These are phyloP conservation scores for Ctenosaura bakeri DNA, from an alignment of 2,797 vertebrate genomes.

Conservation along the genomic window DNA sequence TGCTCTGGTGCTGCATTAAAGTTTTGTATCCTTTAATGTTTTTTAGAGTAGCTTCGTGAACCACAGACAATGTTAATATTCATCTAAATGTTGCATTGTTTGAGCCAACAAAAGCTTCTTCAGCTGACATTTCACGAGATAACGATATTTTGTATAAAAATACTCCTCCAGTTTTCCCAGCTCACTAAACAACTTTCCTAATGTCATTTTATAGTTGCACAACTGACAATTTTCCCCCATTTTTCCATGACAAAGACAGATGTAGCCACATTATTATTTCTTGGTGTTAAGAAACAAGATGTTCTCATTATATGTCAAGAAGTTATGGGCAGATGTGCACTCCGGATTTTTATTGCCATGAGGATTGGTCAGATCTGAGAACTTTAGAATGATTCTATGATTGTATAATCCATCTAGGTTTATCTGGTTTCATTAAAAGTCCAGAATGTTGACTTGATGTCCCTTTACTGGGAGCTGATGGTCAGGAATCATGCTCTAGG, in stretches of 20 bases:
- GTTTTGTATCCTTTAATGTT: not conserved
- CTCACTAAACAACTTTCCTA: not conserved
- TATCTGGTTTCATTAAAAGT: not conserved
- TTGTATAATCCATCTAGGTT: not conserved
- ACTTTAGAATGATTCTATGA: not conserved
- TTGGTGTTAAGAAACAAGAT: not conserved
- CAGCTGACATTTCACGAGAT: slow-evolving; percentile 38
- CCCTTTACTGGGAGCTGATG: not conserved
- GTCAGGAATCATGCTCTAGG: not conserved
- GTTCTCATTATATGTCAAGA: not conserved
- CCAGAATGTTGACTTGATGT: not conserved
- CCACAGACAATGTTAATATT: not conserved
- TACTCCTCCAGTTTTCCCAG: slow-evolving; percentile 7
- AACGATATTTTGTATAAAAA: slow-evolving; percentile 8
- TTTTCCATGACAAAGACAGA: not conserved
- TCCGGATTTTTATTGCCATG: not conserved
- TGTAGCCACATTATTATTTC: not conserved
- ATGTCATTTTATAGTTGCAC: not conserved
- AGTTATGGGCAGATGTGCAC: not conserved
- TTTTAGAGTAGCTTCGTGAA: rapidly evolving
- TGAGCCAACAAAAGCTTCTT: slow-evolving; percentile 41
- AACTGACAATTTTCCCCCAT: not conserved
- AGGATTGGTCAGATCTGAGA: not conserved
- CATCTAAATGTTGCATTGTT: slow-evolving; percentile 15
- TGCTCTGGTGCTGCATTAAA: not conserved